These are phyloP conservation scores for Megastigmus dorsalis DNA, from an alignment of 2,888 invertebrate species.

Conservation along the genomic window DNA sequence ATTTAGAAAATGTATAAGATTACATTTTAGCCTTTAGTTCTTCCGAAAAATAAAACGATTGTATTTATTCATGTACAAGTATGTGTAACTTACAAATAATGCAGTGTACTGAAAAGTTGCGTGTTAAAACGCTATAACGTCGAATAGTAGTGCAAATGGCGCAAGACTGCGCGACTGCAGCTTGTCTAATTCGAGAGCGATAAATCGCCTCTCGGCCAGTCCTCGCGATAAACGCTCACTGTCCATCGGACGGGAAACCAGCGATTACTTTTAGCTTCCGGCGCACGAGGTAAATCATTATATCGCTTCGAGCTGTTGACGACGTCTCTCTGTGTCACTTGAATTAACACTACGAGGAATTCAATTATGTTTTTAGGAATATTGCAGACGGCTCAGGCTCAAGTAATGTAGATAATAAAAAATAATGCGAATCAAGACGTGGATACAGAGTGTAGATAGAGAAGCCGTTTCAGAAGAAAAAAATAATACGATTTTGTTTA, in stretches of 20 bases:
- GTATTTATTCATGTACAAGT: too few species aligned
- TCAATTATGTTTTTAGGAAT: constrained; percentile 17
- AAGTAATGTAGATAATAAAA: too few species aligned
- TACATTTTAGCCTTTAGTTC: too few species aligned
- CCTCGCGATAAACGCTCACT: constrained; percentile 42
- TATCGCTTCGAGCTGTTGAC: background rate
- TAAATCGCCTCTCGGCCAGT: constrained; percentile 32
- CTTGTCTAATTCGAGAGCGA: constrained; percentile 17
- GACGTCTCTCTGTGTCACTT: constrained; percentile 6
- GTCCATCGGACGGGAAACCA: constrained; percentile 39
- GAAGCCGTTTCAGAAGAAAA: too few species aligned
- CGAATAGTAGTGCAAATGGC: background rate
- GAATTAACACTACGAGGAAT: background rate
- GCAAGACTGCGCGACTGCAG: constrained; percentile 9
- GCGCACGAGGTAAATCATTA: constrained; percentile 32
- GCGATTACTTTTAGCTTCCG: constrained; percentile 46
- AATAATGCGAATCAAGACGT: too few species aligned
- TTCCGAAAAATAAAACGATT: too few species aligned
- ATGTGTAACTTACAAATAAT: too few species aligned
- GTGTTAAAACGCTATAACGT: background rate
- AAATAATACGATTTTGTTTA: too few species aligned
- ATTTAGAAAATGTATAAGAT: too few species aligned
- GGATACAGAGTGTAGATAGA: too few species aligned
- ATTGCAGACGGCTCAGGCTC: too few species aligned
- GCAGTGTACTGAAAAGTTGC: too few species aligned